Base-by-base conservation (phyloP, 2,888 invertebrate genomes). In the Odontocerum albicorne region DNA sequence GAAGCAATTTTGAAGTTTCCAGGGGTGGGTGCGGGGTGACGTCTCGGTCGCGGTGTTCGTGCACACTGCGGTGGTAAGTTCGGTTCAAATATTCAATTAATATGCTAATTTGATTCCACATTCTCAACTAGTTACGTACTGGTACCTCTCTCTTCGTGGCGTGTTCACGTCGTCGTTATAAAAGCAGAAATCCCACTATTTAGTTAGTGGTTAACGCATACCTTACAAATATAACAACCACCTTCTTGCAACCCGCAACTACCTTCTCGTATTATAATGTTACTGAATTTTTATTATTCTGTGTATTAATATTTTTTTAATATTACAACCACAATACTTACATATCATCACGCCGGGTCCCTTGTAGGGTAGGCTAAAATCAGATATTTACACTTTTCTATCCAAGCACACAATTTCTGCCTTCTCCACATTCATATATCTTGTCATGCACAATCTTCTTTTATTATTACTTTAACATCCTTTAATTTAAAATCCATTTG, bases 21-120 rank as follows among this genome's bases (percentile, higher is more conserved):
- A 27, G 6, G 6, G 10, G 10, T 4, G 6, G 10, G 10, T 10
- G 27, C 27, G 6, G 10, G 10, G 27, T 10, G 10, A 27, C 27
- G 27, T 27, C 27, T 27, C 6, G 6, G 27, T 27, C 27, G 27
- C 27, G 27, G 10, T 22, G 53, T 55, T 57, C 55, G 60, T 61
- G 58, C 44, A 38, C 38, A 42, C 20, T 17, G 35, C 50, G 42
- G 33, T 51, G 33, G 49, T 59, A 56, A 61, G 44, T 56, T 59
- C 27, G 51, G 40, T 68, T 69, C 63, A 67, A 68, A 70, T 70
- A 70, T 72, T 72, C 76, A 72, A 77, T 77, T 77, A 77, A 75
- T 77, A 77, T 77, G 77, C 69, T 71, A 77, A 77, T 77, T 65
- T 65, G 64, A 61, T 59, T 61, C 61, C 55, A 59, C 55, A 53